phyloP scores from a whole-genome alignment of 1,140 invertebrate species.

The Listronotus oregonensis region DNA sequence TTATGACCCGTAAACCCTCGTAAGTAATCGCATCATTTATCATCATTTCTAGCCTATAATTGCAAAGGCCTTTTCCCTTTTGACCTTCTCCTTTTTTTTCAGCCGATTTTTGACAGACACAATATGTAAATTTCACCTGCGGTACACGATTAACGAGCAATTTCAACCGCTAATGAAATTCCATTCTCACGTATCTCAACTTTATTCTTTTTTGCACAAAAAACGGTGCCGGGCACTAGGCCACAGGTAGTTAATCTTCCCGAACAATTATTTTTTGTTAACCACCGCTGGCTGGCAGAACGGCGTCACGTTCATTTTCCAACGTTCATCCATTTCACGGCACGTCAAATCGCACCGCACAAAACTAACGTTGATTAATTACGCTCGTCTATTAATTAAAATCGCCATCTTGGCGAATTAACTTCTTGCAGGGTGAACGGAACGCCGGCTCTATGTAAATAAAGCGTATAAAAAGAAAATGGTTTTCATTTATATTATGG shows the following conservation, averaged over 20 bases:
- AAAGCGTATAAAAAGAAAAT: too few species aligned
- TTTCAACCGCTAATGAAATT: too few species aligned
- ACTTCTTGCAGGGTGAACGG: background rate
- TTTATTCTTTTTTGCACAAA: background rate
- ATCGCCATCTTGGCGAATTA: constrained; percentile 6
- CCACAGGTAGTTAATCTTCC: constrained; percentile 3
- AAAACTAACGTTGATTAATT: constrained; percentile 5
- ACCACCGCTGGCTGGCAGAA: background rate
- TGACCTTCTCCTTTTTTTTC: too few species aligned
- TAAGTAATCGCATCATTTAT: too few species aligned
- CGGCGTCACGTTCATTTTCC: constrained; percentile 6
- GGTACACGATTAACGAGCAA: too few species aligned
- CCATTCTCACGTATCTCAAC: too few species aligned
- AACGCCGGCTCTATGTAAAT: background rate
- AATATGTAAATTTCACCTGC: too few species aligned
- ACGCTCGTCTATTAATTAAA: constrained; percentile 3
- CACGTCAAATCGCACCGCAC: background rate
- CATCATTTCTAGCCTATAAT: too few species aligned
- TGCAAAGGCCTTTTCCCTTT: too few species aligned
- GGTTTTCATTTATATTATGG: too few species aligned
- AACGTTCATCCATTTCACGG: constrained; percentile 6
- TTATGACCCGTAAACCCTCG: too few species aligned
- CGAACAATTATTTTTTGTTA: constrained; percentile 11
- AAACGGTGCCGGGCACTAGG: background rate
- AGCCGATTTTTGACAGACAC: too few species aligned